phyloP scores from a whole-genome alignment of 2,113 vertebrate species.

The Geothlypis trichas region DNA sequence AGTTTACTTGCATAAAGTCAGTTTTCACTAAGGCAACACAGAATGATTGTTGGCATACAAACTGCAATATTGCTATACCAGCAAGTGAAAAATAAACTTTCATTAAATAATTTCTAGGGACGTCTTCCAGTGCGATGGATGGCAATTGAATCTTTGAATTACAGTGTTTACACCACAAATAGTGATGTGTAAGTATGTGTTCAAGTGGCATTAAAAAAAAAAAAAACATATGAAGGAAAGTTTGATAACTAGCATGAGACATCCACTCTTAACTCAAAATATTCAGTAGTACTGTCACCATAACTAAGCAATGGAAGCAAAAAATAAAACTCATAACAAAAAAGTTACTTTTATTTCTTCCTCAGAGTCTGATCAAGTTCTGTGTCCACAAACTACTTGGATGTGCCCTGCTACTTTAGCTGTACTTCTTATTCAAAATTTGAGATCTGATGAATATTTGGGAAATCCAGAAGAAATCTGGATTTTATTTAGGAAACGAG shows the following conservation, averaged over 20 bases:
- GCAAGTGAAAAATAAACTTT: not conserved
- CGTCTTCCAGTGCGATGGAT: conserved; percentile 90
- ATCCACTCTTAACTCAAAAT: not conserved
- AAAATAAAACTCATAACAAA: not conserved
- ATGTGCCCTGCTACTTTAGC: not conserved
- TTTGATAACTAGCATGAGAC: not conserved
- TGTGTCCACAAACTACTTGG: not conserved
- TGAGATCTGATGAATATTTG: not conserved
- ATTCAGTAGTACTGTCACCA: not conserved
- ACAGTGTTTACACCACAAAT: conserved; percentile 90
- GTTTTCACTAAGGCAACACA: not conserved
- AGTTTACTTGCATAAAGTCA: not conserved
- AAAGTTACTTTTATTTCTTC: not conserved
- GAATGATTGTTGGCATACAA: not conserved
- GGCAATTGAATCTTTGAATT: conserved; percentile 90
- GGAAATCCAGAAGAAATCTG: not conserved
- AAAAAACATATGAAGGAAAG: not conserved
- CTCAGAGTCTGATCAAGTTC: not conserved
- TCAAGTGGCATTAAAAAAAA: not conserved
- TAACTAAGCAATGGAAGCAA: not conserved
- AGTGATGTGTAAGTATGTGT: conserved; percentile 85
- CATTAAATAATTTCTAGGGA: conserved; percentile 72
- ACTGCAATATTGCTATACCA: not conserved
- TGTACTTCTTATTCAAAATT: not conserved
- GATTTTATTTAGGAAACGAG: not conserved